A percentile compares a stretch with the other conserved stretches of the same genome.
These are phyloP conservation scores for Helicoverpa armigera DNA, from an alignment of 1,140 invertebrate genomes.

Conservation along the genomic window DNA sequence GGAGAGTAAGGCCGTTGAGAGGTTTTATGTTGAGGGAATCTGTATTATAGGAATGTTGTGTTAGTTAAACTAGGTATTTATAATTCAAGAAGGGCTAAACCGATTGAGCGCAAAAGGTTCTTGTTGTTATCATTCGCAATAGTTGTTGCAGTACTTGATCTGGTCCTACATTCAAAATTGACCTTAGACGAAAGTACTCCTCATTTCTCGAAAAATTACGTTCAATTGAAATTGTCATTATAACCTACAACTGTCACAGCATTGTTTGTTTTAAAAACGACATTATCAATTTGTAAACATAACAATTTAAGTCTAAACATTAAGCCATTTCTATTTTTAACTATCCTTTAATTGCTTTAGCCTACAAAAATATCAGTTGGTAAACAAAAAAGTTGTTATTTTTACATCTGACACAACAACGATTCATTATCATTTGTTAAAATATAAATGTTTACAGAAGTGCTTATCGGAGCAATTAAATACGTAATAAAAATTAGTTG, in stretches of 20 bases:
- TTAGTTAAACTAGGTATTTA: too few species aligned
- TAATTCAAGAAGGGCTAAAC: too few species aligned
- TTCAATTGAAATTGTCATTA: too few species aligned
- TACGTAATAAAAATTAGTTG: neutral
- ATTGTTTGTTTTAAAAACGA: constrained; percentile 14
- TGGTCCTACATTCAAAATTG: too few species aligned
- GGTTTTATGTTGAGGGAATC: neutral
- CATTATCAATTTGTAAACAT: neutral
- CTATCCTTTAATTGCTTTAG: neutral
- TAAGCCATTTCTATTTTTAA: constrained; percentile 26
- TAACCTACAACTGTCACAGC: neutral
- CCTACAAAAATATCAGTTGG: neutral
- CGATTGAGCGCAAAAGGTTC: too few species aligned
- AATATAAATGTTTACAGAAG: constrained; percentile 21
- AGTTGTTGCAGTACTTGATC: too few species aligned
- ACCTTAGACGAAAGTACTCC: neutral
- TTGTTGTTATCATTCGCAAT: too few species aligned
- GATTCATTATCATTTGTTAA: constrained; percentile 10
- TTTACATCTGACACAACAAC: constrained; percentile 5
- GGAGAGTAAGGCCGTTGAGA: constrained; percentile 11
- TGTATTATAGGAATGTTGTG: neutral
- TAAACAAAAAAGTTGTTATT: constrained; percentile 25
- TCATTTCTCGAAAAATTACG: neutral
- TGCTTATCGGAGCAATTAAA: neutral
- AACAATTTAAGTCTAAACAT: constrained; percentile 19